phyloP scores from a whole-genome alignment of 2,797 vertebrate genomes.

The Peromyscus nudipes region DNA sequence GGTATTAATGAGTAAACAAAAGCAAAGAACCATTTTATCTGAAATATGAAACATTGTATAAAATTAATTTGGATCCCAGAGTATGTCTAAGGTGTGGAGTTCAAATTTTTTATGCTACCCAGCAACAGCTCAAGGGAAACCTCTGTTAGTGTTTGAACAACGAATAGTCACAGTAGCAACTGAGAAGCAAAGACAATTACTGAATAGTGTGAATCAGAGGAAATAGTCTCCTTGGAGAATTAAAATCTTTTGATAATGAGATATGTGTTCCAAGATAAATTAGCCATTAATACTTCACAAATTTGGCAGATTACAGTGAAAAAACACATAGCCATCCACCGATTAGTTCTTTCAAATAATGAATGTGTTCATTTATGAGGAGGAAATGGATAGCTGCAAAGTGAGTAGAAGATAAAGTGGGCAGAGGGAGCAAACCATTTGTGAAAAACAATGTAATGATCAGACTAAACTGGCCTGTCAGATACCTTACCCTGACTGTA shows the following conservation, averaged over 20 bases:
- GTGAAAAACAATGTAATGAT: not conserved
- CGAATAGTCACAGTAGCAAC: not conserved
- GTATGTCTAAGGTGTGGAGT: not conserved
- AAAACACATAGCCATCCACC: not conserved
- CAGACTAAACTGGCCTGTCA: not conserved
- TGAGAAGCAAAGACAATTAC: conserved; percentile 39
- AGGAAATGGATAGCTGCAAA: not conserved
- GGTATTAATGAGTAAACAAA: not conserved
- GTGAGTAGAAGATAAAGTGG: conserved; percentile 12
- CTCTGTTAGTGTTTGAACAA: not conserved
- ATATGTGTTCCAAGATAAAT: conserved; percentile 49
- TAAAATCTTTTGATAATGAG: conserved; percentile 68
- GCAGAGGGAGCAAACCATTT: not conserved
- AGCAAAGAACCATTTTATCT: not conserved
- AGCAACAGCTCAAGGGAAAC: not conserved
- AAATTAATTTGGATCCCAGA: not conserved
- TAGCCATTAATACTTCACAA: not conserved
- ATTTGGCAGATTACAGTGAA: conserved; percentile 28
- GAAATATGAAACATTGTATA: not conserved
- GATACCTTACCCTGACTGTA: not conserved
- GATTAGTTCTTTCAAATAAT: not conserved
- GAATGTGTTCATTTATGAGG: not conserved
- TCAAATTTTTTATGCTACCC: not conserved
- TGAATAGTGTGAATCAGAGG: not conserved
- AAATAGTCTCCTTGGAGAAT: conserved; percentile 33